Evolutionary conservation across 2,888 invertebrate genomes (phyloP).

Genomic region (Torymus texanus): DNA sequence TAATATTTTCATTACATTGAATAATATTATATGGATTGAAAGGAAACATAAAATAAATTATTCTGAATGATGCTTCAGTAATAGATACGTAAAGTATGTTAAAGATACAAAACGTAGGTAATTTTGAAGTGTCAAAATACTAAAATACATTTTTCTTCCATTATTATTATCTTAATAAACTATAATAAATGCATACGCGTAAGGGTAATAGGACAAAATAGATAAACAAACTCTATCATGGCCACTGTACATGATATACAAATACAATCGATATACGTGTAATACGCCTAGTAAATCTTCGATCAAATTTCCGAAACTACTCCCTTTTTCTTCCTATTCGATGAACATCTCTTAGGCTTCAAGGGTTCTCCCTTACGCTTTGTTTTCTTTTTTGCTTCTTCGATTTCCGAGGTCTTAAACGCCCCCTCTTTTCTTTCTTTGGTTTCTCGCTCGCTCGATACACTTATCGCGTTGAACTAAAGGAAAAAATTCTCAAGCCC

Average conservation of each 20-base stretch:
- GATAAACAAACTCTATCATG: slow-evolving; percentile 59
- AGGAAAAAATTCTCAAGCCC: slow-evolving; percentile 48
- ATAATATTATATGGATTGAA: slow-evolving; percentile 15
- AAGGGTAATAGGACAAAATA: slow-evolving; percentile 50
- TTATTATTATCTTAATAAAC: slow-evolving; percentile 36
- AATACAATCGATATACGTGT: slow-evolving; percentile 60
- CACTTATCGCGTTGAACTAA: slow-evolving; percentile 48
- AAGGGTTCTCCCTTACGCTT: slow-evolving; percentile 28
- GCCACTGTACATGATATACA: slow-evolving; percentile 69
- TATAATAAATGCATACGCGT: slow-evolving; percentile 49
- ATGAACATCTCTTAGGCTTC: slow-evolving; percentile 56
- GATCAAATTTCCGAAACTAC: slow-evolving; percentile 38
- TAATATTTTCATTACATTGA: slow-evolving; percentile 6
- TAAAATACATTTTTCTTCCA: neutral
- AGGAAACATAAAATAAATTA: slow-evolving; percentile 5
- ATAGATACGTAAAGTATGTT: slow-evolving; percentile 14
- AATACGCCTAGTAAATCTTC: slow-evolving; percentile 50
- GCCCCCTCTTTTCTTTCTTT: slow-evolving; percentile 56
- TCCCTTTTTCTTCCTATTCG: slow-evolving; percentile 55
- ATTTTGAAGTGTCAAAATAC: slow-evolving; percentile 30
- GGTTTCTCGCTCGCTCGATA: slow-evolving; percentile 54
- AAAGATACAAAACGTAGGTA: slow-evolving; percentile 11
- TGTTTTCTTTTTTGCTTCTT: slow-evolving; percentile 46
- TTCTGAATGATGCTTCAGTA: slow-evolving; percentile 18
- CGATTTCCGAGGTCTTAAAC: slow-evolving; percentile 56